Evolutionary conservation across 1,140 invertebrate species (phyloP), one percentile per base, ranked within the genome.

Genomic region (Chelonus insularis): DNA sequence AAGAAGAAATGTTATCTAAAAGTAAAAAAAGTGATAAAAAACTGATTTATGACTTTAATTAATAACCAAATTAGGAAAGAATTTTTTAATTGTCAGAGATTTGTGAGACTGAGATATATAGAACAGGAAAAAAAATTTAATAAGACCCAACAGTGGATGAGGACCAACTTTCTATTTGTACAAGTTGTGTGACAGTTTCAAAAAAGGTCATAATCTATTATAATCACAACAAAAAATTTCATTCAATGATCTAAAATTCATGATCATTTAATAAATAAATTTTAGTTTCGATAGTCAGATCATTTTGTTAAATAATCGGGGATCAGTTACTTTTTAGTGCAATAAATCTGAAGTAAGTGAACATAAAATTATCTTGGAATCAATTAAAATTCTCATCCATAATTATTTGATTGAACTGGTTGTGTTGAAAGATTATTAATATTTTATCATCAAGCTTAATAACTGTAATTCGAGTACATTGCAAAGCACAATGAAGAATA

Each of bases 91-190:
- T n/a, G 37, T 34, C 37, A 5, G 4, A 39, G 37, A 14, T 39
- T 39, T 12, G 32, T 11, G 32, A 4, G 11, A n/a, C n/a, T 39
- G 4, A 14, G 37, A n/a, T 39, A 11, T 9, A 14, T 14, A 12
- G 37, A 39, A 5, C n/a, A 11, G 4, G 7, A 18, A 21, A 45
- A 18, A 45, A 45, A 7, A 45, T 18, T 16, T 16, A 45, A 45
- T 18, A 16, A 18, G 43, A 16, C 14, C 12, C 14, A 41, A 34
- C 32, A 1, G 37, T n/a, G 14, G 14, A 18, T 18, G 43, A 45
- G 43, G 43, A 45, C 18, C 43, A 45, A 45, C 43, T 45, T 45
- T 45, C 43, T 45, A 45, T 45, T 45, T n/a, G 11, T 12, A 12
- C 9, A 12, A 39, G 37, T 14, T 39, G 37, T 39, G 12, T 12